Conservation (phyloP, 2,888 invertebrate genomes). For the Mimumesa dahlbomi region DNA sequence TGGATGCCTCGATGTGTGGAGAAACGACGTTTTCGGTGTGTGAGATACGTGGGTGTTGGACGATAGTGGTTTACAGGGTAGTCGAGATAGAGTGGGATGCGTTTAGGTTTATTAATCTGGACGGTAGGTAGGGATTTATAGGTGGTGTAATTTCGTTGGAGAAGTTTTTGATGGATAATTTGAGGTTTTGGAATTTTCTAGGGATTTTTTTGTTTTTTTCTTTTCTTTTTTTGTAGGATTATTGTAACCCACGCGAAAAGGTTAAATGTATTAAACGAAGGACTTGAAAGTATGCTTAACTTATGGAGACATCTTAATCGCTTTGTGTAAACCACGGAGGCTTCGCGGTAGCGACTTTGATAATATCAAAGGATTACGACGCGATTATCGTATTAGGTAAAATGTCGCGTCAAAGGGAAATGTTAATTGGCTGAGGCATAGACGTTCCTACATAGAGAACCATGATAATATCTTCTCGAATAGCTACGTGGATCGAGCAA, state of each 20-base stretch:
- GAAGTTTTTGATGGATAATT: too few relatives aligned
- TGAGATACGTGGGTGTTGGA: too few relatives aligned
- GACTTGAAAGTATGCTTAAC: neutral
- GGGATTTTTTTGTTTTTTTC: too few relatives aligned
- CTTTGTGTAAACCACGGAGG: neutral
- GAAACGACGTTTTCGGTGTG: slow-evolving; percentile 3
- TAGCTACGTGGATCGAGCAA: too few relatives aligned
- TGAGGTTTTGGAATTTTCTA: too few relatives aligned
- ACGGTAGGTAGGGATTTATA: too few relatives aligned
- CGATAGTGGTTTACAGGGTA: too few relatives aligned
- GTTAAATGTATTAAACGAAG: neutral
- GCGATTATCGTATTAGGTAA: slow-evolving; percentile 2
- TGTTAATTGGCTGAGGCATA: neutral
- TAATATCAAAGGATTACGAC: slow-evolving; percentile 2
- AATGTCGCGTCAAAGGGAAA: slow-evolving; percentile 1
- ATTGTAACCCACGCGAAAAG: neutral
- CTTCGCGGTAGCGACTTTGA: neutral
- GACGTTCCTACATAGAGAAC: neutral
- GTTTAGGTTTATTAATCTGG: too few relatives aligned
- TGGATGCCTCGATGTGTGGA: neutral
- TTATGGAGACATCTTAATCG: slow-evolving; percentile 4
- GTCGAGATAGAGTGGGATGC: too few relatives aligned
- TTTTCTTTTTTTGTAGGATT: too few relatives aligned
- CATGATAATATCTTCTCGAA: too few relatives aligned
- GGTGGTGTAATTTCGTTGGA: neutral